Conservation (phyloP, 2,888 invertebrate species). For the Athalia rosae region DNA sequence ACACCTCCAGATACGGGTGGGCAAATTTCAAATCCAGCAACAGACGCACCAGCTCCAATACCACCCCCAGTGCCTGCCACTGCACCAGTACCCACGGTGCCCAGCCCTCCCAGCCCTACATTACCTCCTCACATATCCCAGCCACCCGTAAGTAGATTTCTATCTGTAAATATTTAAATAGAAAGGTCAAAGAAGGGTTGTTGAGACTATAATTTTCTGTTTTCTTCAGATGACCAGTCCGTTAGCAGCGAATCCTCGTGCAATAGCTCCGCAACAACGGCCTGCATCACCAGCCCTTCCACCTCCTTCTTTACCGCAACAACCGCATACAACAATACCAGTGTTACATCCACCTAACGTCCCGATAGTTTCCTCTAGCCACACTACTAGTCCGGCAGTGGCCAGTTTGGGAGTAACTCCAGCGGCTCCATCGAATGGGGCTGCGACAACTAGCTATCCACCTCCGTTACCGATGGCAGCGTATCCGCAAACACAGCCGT, state of each 20-base stretch:
- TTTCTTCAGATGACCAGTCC: constrained; percentile 71
- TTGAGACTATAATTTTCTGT: not conserved
- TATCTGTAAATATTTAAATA: not conserved
- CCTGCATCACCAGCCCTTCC: constrained; percentile 74
- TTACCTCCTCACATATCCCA: constrained; percentile 74
- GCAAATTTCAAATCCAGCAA: constrained; percentile 74
- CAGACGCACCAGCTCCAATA: constrained; percentile 80
- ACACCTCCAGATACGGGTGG: constrained; percentile 72
- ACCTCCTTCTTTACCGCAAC: constrained; percentile 66
- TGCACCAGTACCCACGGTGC: constrained; percentile 80
- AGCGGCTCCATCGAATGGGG: constrained; percentile 75
- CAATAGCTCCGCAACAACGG: constrained; percentile 77
- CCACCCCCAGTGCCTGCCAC: constrained; percentile 84
- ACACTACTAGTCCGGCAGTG: constrained; percentile 72
- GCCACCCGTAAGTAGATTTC: constrained; percentile 68
- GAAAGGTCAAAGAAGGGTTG: not conserved
- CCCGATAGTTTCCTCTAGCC: constrained; percentile 73
- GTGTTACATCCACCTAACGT: constrained; percentile 72
- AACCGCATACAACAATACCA: constrained; percentile 70
- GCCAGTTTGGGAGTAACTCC: constrained; percentile 78
- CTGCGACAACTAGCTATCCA: constrained; percentile 68
- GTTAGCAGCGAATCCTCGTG: constrained; percentile 73
- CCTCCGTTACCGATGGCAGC: constrained; percentile 71
- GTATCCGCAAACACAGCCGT: constrained; percentile 73
- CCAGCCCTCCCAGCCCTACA: constrained; percentile 79